A percentile compares a stretch with the other conserved stretches of the same genome.
Conservation (phyloP, 2,797 vertebrate genomes). For the Anguilla anguilla region DNA sequence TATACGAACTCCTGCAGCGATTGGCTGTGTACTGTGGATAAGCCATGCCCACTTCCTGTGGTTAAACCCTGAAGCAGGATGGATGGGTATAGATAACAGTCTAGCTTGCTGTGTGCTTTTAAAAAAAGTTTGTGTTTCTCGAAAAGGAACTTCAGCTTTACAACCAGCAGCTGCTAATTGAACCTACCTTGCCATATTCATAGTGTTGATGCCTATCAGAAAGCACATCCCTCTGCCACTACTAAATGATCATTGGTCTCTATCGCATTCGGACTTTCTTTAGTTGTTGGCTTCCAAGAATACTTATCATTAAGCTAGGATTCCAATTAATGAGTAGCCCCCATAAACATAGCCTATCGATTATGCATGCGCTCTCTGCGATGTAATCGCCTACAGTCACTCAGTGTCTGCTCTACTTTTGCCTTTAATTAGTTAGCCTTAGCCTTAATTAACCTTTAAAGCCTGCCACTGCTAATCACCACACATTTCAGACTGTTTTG, state of each 20-base stretch:
- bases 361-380: background rate
- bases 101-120: background rate
- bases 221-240: background rate
- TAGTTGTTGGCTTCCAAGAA: background rate
- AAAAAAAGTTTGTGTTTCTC: background rate
- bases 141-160: constrained; percentile 19
- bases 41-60: constrained; percentile 66
- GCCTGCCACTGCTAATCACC: background rate
- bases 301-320: background rate
- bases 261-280: background rate
- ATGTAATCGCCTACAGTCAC: background rate
- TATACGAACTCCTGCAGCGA: constrained; percentile 53
- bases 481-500: constrained; percentile 13
- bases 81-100: constrained; percentile 47
- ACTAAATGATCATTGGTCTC: background rate
- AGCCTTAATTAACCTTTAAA: constrained; percentile 24
- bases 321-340: background rate
- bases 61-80: constrained; percentile 46
- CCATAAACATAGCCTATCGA: background rate
- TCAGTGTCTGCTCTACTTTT: constrained; percentile 2
- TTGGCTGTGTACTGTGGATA: constrained; percentile 56
- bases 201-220: background rate
- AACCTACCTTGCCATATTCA: background rate
- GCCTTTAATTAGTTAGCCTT: constrained; percentile 21
- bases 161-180: background rate